Evolutionary conservation across 1,140 invertebrate species (phyloP), one percentile per base, ranked within the genome.

Genomic region (Penaeus vannamei): DNA sequence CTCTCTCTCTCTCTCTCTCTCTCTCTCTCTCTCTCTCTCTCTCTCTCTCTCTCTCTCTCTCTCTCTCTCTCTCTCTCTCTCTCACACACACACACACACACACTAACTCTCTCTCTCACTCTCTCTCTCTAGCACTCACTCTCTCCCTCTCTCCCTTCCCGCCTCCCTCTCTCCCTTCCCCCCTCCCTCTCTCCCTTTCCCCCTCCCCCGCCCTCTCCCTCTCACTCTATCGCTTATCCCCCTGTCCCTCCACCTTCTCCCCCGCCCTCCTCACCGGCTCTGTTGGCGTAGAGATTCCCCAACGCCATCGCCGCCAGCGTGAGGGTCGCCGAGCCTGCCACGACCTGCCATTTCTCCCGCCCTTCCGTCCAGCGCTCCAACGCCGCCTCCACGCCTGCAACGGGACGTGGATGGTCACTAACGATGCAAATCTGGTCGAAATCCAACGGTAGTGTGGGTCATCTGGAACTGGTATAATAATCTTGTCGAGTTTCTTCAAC

Each of bases 301-400:
- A 53, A 12, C 17, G 53, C 53, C 53, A 53, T 53, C 12, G 53
- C 53, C 53, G 53, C 53, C 53, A 53, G 53, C 53, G 53, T 53
- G 53, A 53, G 53, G 10, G 53, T 53, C 53, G 53, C 53, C 53
- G 53, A 53, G 12, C 53, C 53, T 12, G 53, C 53, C 53, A 53
- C 53, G 53, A 53, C 17, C 53, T 53, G 53, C 53, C 53, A 53
- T 12, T 17, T 53, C 53, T 53, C 53, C 12, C 53, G 53, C 53
- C 53, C 29, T n/a, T 61, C 22, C 60, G 61, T 26, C 23, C 19
- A 14, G 46, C 53, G 29, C 80, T 82, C 80, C 80, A 59, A 1
- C 53, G 29, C 53, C 80, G 29, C 46, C 80, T 62, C 60, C 23
- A 82, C 20, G 53, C 80, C 60, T 62, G 53, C 23, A 82, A 82